Evolutionary conservation across 2,113 vertebrate species (phyloP).

Genomic region (Alectura lathami): DNA sequence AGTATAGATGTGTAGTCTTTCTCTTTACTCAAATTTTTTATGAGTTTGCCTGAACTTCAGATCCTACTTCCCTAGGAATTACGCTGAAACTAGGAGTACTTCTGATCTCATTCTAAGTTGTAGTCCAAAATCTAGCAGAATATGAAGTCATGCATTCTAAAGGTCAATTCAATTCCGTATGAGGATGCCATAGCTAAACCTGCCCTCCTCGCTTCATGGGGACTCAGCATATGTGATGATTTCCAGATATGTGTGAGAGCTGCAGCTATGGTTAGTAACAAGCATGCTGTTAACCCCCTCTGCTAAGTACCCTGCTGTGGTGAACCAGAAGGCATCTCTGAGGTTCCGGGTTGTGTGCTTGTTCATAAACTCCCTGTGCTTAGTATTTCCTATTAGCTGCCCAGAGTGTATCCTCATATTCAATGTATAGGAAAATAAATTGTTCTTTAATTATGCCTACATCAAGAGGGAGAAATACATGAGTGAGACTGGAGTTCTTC

Average conservation of each 20-base stretch:
- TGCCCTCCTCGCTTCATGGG: not conserved
- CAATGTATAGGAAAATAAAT: not conserved
- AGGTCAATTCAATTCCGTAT: not conserved
- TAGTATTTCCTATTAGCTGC: not conserved
- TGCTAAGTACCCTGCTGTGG: not conserved
- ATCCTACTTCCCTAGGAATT: not conserved
- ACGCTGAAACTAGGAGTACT: not conserved
- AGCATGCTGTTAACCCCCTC: not conserved
- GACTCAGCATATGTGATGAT: not conserved
- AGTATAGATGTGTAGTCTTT: not conserved
- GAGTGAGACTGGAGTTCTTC: not conserved
- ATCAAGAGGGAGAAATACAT: not conserved
- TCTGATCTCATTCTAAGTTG: not conserved
- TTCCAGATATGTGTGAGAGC: not conserved
- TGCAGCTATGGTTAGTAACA: not conserved
- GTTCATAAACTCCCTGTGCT: not conserved
- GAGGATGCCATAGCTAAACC: not conserved
- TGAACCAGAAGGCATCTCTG: not conserved
- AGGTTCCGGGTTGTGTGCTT: not conserved
- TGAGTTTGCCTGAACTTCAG: not conserved
- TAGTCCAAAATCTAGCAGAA: not conserved
- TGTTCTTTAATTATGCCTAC: not conserved
- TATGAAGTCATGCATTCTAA: not conserved
- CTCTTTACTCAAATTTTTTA: not conserved
- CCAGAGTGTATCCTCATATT: not conserved